A percentile compares a stretch with the other conserved stretches of the same genome.
Evolutionary conservation across 2,797 vertebrate genomes (phyloP).

Genomic region (Notolabrus celidotus): DNA sequence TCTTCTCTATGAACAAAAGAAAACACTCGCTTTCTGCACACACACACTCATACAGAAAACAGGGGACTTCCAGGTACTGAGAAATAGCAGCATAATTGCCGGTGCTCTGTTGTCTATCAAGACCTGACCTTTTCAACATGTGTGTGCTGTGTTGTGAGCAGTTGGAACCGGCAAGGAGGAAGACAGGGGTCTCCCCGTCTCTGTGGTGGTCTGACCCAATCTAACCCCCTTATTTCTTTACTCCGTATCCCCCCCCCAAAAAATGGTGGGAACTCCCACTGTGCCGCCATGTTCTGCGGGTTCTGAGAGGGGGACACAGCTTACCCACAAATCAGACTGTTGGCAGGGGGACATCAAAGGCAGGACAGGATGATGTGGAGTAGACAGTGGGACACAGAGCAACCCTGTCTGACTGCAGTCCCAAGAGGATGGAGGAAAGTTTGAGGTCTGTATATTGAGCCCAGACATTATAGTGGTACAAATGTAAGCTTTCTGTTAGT

Average conservation of each 20-base stretch:
- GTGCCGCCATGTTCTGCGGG: slow-evolving; percentile 55
- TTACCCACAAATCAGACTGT: slow-evolving; percentile 69
- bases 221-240: slow-evolving; percentile 17
- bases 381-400: slow-evolving; percentile 62
- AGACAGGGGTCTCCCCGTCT: slow-evolving; percentile 78
- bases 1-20: slow-evolving; percentile 80
- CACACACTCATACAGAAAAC: slow-evolving; percentile 65
- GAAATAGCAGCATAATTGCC: slow-evolving; percentile 84
- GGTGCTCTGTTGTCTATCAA: slow-evolving; percentile 87
- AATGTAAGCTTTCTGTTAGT: slow-evolving; percentile 47
- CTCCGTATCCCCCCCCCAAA: slow-evolving; percentile 20
- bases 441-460: slow-evolving; percentile 36
- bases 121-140: slow-evolving; percentile 83
- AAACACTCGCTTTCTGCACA: slow-evolving; percentile 54
- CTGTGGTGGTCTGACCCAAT: slow-evolving; percentile 83
- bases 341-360: slow-evolving; percentile 65
- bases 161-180: slow-evolving; percentile 80
- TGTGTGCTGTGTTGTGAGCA: slow-evolving; percentile 74
- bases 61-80: slow-evolving; percentile 83
- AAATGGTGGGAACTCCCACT: slow-evolving; percentile 73
- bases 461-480: slow-evolving; percentile 56
- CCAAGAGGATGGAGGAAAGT: slow-evolving; percentile 54
- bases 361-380: slow-evolving; percentile 51
- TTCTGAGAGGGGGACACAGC: slow-evolving; percentile 46
- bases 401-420: slow-evolving; percentile 59